Evolutionary conservation across 2,113 vertebrate species (phyloP).

Genomic region (Zootoca vivipara): DNA sequence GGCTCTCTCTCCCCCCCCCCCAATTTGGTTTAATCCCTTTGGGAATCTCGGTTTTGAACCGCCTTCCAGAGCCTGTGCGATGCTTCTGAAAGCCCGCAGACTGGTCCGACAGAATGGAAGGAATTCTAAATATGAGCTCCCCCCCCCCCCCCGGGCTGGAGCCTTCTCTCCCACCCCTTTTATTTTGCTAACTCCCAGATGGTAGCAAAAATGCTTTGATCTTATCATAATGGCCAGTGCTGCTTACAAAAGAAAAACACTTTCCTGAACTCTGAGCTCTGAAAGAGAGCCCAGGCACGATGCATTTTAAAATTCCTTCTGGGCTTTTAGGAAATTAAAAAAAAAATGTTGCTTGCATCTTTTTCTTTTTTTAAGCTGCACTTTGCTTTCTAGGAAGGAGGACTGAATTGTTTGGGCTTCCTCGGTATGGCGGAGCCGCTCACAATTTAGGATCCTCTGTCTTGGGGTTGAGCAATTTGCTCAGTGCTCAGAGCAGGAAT

Average conservation of each 20-base stretch:
- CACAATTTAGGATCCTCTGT: not conserved
- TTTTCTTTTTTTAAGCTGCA: too few relatives aligned
- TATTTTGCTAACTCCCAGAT: constrained; percentile 26
- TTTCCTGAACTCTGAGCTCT: not conserved
- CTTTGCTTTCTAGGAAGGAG: not conserved
- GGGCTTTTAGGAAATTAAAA: not conserved
- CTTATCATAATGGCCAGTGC: not conserved
- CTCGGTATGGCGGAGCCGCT: not conserved
- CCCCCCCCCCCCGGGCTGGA: constrained; percentile 5
- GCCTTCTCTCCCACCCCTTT: not conserved
- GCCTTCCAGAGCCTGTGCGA: not conserved
- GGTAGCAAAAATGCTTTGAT: constrained; percentile 34
- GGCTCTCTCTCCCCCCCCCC: constrained; percentile 10
- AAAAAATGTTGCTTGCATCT: not conserved
- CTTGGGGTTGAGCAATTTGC: not conserved
- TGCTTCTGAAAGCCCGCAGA: constrained; percentile 16
- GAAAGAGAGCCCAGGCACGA: not conserved
- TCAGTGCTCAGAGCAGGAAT: not conserved
- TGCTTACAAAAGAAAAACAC: not conserved
- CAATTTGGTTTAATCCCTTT: constrained; percentile 49
- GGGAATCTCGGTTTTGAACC: constrained; percentile 42
- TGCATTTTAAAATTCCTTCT: not conserved
- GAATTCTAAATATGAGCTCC: constrained; percentile 45
- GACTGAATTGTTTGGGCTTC: not conserved
- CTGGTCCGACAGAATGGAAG: constrained; percentile 36